Base-by-base conservation (phyloP, 2,888 invertebrate species). In the Catocala fraxini region DNA sequence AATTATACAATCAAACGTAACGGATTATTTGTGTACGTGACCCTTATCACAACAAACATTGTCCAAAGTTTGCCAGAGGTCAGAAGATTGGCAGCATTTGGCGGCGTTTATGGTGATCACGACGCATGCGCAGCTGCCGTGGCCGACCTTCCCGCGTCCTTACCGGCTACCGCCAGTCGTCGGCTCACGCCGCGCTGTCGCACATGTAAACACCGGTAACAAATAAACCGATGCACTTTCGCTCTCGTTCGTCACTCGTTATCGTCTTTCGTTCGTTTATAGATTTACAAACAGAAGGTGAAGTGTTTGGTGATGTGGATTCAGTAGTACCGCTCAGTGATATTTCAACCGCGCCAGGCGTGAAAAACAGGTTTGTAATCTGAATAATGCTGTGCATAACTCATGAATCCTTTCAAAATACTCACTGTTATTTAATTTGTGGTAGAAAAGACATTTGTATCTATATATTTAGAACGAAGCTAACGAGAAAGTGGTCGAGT, bases 81-180 rank as follows among this genome's bases (percentile, higher is more conserved):
- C 80, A 80, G 72, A 73, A 79, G 80, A 77, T 87, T 89, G 85
- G 82, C 83, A 82, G 65, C 71, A 73, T 81, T 84, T 80, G 79
- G 79, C 79, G 72, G 72, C 64, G 77, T 72, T 56, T 72, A 69
- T 80, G 77, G 74, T 63, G 65, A 70, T 64, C 68, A 80, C 75
- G 68, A 85, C 93, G 93, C 93, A 92, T 92, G 93, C 93, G 93
- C 89, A 75, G 75, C 67, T 76, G 63, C 73, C 68, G 65, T 81
- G 67, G 64, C 72, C 88, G 93, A 93, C 93, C 93, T 93, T 93
- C 87, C 76, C 83, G 87, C 90, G 94, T 90, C 93, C 94, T 92
- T 85, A 82, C 70, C 79, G 80, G 66, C 73, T 42, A 47, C 42
- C 62, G 75, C 57, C 84, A 91, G 93, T 92, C 84, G 86, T 82